Base-by-base conservation (phyloP, 2,797 vertebrate genomes). In the Poeciliopsis paucimaculata region DNA sequence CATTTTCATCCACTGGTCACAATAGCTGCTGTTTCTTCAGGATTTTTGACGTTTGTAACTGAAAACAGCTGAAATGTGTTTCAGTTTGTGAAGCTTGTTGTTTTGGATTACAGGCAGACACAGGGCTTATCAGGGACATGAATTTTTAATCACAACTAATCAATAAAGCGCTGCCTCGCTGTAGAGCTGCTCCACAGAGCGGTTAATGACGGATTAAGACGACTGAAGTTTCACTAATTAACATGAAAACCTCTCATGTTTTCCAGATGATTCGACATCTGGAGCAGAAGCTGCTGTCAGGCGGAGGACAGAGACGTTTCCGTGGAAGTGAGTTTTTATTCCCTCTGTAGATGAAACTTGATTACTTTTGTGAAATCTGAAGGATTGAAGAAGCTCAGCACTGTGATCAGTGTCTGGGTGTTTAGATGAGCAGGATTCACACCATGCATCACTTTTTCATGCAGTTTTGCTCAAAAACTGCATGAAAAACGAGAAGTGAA, bases 1-100 rank as follows among this genome's bases (percentile, higher is more conserved):
- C 88, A 90, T 87, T 85, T 91, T 74, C 87, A 91, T 92, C 86
- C 83, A 88, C 72, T 81, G 87, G 89, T 83, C 89, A 89, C 88
- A 90, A 90, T 90, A 84, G 71, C 28, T 73, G 77, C 49, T 62
- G 85, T 47, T 46, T 89, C 18, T 84, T 81, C 80, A 79, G 23
- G 85, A 60, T 60, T 81, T 79, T 87, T 86, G 76, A 77, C 75
- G 18, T 43, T 71, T 23, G 28, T 16, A 6, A 55, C 20, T 45
- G 41, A 77, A 34, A 51, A 55, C 47, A 11, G 26, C 51, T 62
- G 39, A 8, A 41, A 28, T 60, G 26, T 13, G 74, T 6, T 31
- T 46, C 45, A 39, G 5, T 23, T n/a, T 31, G 28, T 28, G 20
- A 26, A 36, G 15, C 43, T 62, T 64, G 57, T 62, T 73, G 6